Evolutionary conservation across 2,888 invertebrate species (phyloP), one percentile per base, ranked within the genome.

Genomic region (Muscina levida): DNA sequence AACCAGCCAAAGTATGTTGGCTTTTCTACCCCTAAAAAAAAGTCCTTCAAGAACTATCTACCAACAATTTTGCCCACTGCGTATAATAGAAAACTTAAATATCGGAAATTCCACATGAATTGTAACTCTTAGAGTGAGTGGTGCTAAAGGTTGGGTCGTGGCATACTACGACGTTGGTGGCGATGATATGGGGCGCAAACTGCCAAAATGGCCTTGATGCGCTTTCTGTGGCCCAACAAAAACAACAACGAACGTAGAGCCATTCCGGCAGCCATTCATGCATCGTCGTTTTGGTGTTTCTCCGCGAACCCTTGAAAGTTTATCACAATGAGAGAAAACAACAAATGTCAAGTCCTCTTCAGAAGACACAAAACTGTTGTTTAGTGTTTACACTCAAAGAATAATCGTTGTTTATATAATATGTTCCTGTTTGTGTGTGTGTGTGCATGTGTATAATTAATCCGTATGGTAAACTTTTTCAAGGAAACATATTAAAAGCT

Each of bases 191-290:
- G 44, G 53, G 53, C 17, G 3, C 31, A 31, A 51, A 51, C 17
- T 51, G 19, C 19, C 51, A 51, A 51, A 11, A 53, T 53, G 53
- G 53, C 53, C 53, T 53, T 53, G 53, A 53, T 53, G 53, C 24
- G 53, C 24, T 53, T 53, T 53, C 1, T 51, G 3, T 46, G 53
- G 53, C 53, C 2, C 51, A 19, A 31, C 51, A 51, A 46, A 15
- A 46, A 19, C 51, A 15, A 51, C 8, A 5, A 8, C 3, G 4
- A 31, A 8, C 31, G 4, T 3, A 31, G 31, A 31, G 8, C 8
- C 31, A 31, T 31, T 31, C 31, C 3, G 31, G 4, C 31, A 31
- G 31, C 31, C 31, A 31, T 31, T 44, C 44, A 44, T 44, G 10
- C 44, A 44, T 53, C 24, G 8, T 51, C 51, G 15, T 24, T 24